Evolutionary conservation across 2,113 vertebrate genomes (phyloP), one percentile per base, ranked within the genome.

Genomic region (Hepsetus odoe): DNA sequence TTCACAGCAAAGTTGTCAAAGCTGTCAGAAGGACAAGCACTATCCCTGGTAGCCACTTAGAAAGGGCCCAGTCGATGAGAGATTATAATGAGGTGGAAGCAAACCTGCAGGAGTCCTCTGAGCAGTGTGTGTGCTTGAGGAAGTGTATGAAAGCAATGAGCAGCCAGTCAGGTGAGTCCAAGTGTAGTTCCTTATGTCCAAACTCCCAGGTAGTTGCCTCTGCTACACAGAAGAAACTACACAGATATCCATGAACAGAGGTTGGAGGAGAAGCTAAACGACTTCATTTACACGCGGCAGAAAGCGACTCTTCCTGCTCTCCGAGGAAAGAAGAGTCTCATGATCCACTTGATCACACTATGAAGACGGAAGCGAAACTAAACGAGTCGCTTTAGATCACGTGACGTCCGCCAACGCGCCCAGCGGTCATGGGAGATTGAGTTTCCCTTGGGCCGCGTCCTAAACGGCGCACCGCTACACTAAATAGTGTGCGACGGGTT

Each of bases 281-380:
- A 11, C 2, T 12, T 1, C 28, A 35, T 16, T 44, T 59, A 22
- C 55, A 20, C 8, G 3, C 13, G 18, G 20, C 26, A 30, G 6
- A n/a, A 9, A 7, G 5, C 2, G 22, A 56, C 9, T 16, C 2
- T 26, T 20, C 18, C 22, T 9, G 9, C 5, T 2, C 26, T 46
- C 32, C 14, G 12, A 26, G 24, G 9, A 7, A 18, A 30, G 26
- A 65, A 71, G 12, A 30, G 26, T 32, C 35, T 66, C 56, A 64
- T 65, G 14, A 79, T 56, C 79, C 22, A 73, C 14, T 72, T 61
- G 28, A 64, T 77, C 49, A 80, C 55, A 20, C 68, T 38, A 12
- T 30, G 69, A 78, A 83, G 86, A 87, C 92, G 92, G 92, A 94
- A 93, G 86, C 92, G 90, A 92, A 91, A 91, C 87, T 67, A 88